These are phyloP conservation scores for Sclerurus mexicanus DNA, from an alignment of 2,113 vertebrate genomes.

Conservation along the genomic window DNA sequence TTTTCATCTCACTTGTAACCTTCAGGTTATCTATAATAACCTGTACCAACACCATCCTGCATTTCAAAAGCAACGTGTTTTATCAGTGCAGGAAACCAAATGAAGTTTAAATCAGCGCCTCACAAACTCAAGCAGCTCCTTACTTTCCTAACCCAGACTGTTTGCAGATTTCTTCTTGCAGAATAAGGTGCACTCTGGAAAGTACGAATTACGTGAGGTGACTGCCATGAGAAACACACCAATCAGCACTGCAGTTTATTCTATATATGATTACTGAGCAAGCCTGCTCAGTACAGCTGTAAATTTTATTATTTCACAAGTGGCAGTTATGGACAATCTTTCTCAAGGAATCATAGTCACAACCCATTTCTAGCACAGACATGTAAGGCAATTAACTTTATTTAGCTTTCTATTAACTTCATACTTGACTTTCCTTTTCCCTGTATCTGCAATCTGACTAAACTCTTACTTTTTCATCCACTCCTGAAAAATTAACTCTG, in stretches of 20 bases:
- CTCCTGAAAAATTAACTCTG: background rate
- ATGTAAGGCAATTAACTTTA: background rate
- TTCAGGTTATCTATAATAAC: background rate
- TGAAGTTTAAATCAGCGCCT: background rate
- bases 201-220: background rate
- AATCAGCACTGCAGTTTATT: background rate
- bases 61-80: background rate
- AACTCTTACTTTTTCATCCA: background rate
- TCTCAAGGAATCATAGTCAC: background rate
- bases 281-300: background rate
- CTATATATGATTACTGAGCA: background rate
- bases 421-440: background rate
- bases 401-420: background rate
- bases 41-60: background rate
- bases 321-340: background rate
- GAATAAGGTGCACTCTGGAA: background rate
- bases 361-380: background rate
- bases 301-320: background rate
- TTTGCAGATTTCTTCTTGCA: background rate
- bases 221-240: background rate
- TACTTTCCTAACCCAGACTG: background rate
- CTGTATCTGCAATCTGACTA: background rate
- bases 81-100: background rate
- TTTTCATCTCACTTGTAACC: background rate
- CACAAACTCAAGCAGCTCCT: background rate